A percentile compares a stretch with the other conserved stretches of the same genome.
Conservation (phyloP, 1,140 invertebrate species). For the Leucophenga varia region DNA sequence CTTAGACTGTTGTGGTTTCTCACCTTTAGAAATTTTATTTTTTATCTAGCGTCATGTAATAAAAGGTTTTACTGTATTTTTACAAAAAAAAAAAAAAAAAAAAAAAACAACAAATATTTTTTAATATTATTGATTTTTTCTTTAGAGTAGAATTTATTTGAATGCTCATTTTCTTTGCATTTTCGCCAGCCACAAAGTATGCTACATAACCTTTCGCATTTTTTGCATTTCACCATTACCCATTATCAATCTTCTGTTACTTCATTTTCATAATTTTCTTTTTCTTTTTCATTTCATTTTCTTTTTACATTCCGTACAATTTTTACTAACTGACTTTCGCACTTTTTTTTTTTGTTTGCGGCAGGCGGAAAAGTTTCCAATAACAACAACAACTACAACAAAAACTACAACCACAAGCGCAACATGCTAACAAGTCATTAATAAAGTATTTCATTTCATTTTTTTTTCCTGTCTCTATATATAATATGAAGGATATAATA, state of each 20-base stretch:
- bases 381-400: conserved; percentile 14
- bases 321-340: background rate
- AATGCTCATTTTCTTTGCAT: background rate
- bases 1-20: no score
- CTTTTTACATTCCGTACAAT: background rate
- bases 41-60: no score
- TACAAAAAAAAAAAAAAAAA: no score
- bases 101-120: no score
- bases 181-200: no score
- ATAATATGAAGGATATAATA: conserved; percentile 4
- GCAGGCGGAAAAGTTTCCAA: background rate
- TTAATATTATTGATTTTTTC: no score
- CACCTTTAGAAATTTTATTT: no score
- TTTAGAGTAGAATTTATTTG: no score
- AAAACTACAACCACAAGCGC: background rate
- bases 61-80: no score
- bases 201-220: no score
- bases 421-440: conserved; percentile 24
- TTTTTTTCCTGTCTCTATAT: conserved; percentile 15
- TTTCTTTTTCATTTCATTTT: background rate
- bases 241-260: no score
- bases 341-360: conserved; percentile 13
- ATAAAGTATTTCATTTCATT: conserved; percentile 25
- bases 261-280: background rate
- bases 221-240: no score